phyloP scores from a whole-genome alignment of 2,797 vertebrate genomes.

The Apodemus agrarius region DNA sequence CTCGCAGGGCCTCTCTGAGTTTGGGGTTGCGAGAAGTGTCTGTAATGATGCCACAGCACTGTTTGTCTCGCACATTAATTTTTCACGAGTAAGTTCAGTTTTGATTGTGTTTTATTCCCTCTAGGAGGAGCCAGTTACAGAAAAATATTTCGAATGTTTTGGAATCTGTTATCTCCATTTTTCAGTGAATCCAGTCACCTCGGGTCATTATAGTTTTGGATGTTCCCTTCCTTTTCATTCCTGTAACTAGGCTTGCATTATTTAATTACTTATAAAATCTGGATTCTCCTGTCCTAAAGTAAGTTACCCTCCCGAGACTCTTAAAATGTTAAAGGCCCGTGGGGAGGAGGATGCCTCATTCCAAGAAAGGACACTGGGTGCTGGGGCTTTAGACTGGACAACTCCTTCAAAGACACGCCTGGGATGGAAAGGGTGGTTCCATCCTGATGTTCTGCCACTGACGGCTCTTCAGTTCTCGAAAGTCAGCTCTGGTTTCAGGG shows the following conservation, averaged over 20 bases:
- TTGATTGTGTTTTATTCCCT: conserved; percentile 3
- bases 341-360: neutral
- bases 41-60: neutral
- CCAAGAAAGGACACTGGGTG: neutral
- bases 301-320: neutral
- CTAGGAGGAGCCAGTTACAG: neutral
- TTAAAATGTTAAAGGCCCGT: neutral
- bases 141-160: conserved; percentile 10
- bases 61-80: neutral
- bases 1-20: neutral
- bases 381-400: neutral
- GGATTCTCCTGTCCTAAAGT: neutral
- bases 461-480: neutral
- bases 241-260: neutral
- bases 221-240: neutral
- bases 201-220: neutral
- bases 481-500: neutral
- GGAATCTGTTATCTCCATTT: neutral
- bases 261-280: neutral
- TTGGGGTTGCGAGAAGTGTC: neutral
- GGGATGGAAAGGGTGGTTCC: neutral
- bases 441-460: neutral
- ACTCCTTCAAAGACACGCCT: neutral
- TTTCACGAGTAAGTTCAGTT: neutral
- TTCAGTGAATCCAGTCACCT: neutral